A percentile compares a stretch with the other conserved stretches of the same genome.
Evolutionary conservation across 2,797 vertebrate species (phyloP).

Genomic region (Champsocephalus gunnari): DNA sequence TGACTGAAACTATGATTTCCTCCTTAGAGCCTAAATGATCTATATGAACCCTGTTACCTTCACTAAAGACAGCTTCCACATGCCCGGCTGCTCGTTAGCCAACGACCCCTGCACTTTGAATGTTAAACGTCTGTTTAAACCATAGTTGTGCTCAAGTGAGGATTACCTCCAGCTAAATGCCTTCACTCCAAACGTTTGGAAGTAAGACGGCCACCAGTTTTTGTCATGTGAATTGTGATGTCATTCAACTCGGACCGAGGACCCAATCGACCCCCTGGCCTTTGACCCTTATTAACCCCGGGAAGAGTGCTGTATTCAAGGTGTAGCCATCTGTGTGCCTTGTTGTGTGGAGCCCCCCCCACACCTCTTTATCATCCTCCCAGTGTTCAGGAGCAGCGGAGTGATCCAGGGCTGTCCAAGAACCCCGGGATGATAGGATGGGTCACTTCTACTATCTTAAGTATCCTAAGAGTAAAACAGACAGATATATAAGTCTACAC

Average conservation of each 20-base stretch:
- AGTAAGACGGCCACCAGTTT: conserved; percentile 56
- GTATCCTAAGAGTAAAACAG: neutral
- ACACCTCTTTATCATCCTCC: conserved; percentile 54
- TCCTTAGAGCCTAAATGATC: conserved; percentile 5
- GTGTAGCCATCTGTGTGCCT: conserved; percentile 83
- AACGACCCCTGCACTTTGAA: conserved; percentile 23
- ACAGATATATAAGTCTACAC: neutral
- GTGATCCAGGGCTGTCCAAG: conserved; percentile 48
- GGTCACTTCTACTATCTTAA: conserved; percentile 5
- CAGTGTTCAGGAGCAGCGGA: conserved; percentile 60
- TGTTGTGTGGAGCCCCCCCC: conserved; percentile 58
- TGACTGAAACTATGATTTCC: neutral
- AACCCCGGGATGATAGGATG: conserved; percentile 21
- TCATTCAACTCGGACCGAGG: conserved; percentile 66
- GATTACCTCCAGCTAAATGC: conserved; percentile 58
- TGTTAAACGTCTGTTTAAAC: conserved; percentile 39
- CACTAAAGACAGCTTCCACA: conserved; percentile 8
- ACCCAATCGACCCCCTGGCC: conserved; percentile 75
- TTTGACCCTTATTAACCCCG: conserved; percentile 76
- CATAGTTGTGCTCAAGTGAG: conserved; percentile 59
- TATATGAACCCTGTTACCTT: neutral
- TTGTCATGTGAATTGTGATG: conserved; percentile 73
- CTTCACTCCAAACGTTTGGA: conserved; percentile 51
- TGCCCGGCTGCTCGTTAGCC: conserved; percentile 25
- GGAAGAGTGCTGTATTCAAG: conserved; percentile 76